These are phyloP conservation scores for Staurois parvus DNA, from an alignment of 2,797 vertebrate genomes.

Conservation along the genomic window DNA sequence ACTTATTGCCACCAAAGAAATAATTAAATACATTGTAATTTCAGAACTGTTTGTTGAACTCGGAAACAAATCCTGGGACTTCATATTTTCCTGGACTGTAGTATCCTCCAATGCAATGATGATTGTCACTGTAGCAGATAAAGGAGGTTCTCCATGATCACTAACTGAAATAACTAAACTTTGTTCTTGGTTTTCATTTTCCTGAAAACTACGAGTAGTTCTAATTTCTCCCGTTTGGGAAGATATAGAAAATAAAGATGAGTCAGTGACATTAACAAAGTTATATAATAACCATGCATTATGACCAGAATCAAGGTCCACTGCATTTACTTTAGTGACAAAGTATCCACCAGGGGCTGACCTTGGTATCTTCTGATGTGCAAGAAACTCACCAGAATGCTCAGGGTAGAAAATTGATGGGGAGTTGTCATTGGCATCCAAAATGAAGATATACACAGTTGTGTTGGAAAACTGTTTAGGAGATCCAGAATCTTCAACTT, in stretches of 20 bases:
- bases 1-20: constrained; percentile 88
- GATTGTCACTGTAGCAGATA: constrained; percentile 85
- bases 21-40: constrained; percentile 92
- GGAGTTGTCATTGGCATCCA: constrained; percentile 92
- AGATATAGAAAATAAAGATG: constrained; percentile 86
- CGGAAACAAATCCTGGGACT: constrained; percentile 79
- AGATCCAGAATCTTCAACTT: constrained; percentile 86
- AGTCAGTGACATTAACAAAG: constrained; percentile 84
- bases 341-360: constrained; percentile 84
- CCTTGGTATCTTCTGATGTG: constrained; percentile 82
- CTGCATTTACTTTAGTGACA: constrained; percentile 91
- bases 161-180: constrained; percentile 84
- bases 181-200: constrained; percentile 82
- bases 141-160: constrained; percentile 87
- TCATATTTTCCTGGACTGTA: constrained; percentile 70
- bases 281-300: constrained; percentile 94
- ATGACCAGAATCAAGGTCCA: constrained; percentile 92
- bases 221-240: constrained; percentile 87
- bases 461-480: constrained; percentile 82
- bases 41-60: constrained; percentile 78
- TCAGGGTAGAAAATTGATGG: constrained; percentile 86
- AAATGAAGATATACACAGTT: constrained; percentile 90
- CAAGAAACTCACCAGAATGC: constrained; percentile 73
- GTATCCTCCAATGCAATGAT: constrained; percentile 85
- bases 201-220: constrained; percentile 81